Base-by-base conservation (phyloP, 2,888 invertebrate genomes). In the Calephelis perditalis region DNA sequence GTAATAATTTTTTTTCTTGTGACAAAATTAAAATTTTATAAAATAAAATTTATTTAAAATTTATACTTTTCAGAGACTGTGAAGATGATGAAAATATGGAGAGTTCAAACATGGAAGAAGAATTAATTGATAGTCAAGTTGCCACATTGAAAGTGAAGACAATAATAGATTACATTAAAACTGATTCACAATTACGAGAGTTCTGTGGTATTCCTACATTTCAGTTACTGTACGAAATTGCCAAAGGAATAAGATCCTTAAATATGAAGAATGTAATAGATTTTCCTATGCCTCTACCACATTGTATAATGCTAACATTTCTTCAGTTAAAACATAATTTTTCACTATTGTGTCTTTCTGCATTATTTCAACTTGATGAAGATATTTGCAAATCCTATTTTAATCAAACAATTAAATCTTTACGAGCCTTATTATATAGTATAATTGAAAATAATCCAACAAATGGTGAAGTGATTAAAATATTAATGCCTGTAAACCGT, bases 361-460 rank as follows among this genome's bases (percentile, higher is more conserved):
- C 49, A 15, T 15, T 49, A 49, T 49, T 49, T 49, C 49, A 49
- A 26, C 26, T 49, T 10, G 26, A 49, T 26, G 49, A 49, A 26
- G 49, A 49, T 49, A 26, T 49, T 49, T 49, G 49, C 49, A 49
- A 49, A 49, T 15, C 49, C 26, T 49, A 49, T 49, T 49, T 49
- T 7, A 49, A 49, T 15, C 49, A 49, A 4, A 49, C 49, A 4
- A 5, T 49, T 49, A 26, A 49, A 26, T 49, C 26, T 15, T 26
- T 49, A 49, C 49, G 10, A 26, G 49, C 49, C 10, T 26, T 49
- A 10, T 49, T 49, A 49, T 49, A 49, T 49, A 12, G 15, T 26
- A 49, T 15, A 2, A 10, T 49, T 8, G 49, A 49, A 26, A 12
- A 26, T 26, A 49, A 49, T 49, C 49, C 49, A 7, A 26, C 15